Conservation (phyloP, 2,888 invertebrate genomes). For the Amiota communis region DNA sequence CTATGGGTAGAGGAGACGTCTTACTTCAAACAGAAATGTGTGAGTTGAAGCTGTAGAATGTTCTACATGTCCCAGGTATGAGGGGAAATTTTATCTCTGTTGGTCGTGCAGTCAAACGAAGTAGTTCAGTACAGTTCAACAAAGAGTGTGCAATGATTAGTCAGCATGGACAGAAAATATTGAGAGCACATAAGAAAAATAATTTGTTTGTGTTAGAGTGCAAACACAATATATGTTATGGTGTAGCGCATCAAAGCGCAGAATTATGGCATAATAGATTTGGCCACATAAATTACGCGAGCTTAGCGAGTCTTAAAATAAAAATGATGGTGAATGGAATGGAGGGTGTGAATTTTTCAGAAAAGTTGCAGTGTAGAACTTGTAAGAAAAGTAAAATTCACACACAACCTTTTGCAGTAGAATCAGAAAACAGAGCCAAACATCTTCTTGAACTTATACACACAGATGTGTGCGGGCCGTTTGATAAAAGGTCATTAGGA, state of each 20-base stretch:
- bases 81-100: conserved; percentile 36
- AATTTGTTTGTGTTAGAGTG: conserved; percentile 29
- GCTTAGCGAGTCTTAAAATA: too few relatives aligned
- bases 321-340: too few relatives aligned
- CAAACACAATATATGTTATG: background rate
- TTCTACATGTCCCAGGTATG: conserved; percentile 28
- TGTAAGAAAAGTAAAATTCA: background rate
- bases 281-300: too few relatives aligned
- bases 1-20: background rate
- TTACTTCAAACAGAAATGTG: background rate
- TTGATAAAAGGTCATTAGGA: background rate
- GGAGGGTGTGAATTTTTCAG: too few relatives aligned
- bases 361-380: too few relatives aligned
- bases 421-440: background rate
- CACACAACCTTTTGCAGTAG: background rate
- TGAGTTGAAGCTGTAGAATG: conserved; percentile 31
- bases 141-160: conserved; percentile 20
- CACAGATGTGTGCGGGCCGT: background rate
- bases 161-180: conserved; percentile 10
- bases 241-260: too few relatives aligned
- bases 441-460: background rate
- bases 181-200: conserved; percentile 21
- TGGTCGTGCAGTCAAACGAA: conserved; percentile 25
- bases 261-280: too few relatives aligned
- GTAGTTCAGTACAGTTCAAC: conserved; percentile 24